Evolutionary conservation across 2,797 vertebrate genomes (phyloP), one percentile per base, ranked within the genome.

Genomic region (Bucorvus abyssinicus): DNA sequence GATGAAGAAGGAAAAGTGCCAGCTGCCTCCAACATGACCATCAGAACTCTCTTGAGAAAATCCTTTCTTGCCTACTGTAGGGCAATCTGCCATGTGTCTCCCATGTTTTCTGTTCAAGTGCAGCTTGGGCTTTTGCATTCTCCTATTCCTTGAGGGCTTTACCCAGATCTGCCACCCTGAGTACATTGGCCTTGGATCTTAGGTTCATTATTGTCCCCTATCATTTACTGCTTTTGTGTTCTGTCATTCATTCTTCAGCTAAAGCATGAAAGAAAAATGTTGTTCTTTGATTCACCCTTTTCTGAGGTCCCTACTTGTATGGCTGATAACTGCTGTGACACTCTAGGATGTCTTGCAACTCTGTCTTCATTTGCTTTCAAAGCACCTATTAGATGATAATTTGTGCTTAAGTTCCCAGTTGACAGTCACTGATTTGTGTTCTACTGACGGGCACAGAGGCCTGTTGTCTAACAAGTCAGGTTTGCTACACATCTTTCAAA

Each of bases 361-460:
- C 68, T 75, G 53, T 90, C 93, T 91, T 95, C 38, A 71, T 93
- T 92, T 90, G 79, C 85, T 91, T 93, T 70, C 87, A 86, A 86
- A 93, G 69, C 76, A 84, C 24, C 61, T 64, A 65, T 80, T 83
- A 85, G 68, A 64, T 57, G 49, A 64, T 85, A 87, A 85, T 87
- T 88, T 78, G 76, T 88, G 82, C 29, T 68, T 75, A 84, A 93
- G 10, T 75, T 94, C 55, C 24, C 57, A 36, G 36, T 38, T 93
- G 89, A 80, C 87, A 64, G 22, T 82, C 80, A 75, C 40, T 80
- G 84, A 85, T 93, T 77, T 77, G 42, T 78, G 79, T 85, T 91
- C 57, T 84, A 17, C 50, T 0, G 0, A 2, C 2, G 40, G 79
- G 49, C 71, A 60, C 24, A 52, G 49, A 92, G 49, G 53, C 21